Evolutionary conservation across 2,113 vertebrate genomes (phyloP).

Genomic region (Tapirus terrestris): DNA sequence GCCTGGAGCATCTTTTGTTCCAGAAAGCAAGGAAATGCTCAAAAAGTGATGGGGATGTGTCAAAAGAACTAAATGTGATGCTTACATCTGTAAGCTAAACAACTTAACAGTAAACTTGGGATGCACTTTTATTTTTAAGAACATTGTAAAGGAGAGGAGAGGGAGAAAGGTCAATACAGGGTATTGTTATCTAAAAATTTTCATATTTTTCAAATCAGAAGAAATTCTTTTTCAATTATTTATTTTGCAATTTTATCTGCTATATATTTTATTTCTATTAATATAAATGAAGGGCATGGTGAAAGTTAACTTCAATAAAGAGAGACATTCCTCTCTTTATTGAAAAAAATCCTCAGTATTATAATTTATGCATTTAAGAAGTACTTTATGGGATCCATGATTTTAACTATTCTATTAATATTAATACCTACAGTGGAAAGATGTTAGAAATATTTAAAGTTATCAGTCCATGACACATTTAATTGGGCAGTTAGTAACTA

Average conservation of each 20-base stretch:
- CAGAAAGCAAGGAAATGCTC: neutral
- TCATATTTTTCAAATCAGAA: neutral
- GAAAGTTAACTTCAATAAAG: neutral
- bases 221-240: neutral
- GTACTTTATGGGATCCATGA: neutral
- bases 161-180: neutral
- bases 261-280: neutral
- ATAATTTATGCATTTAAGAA: neutral
- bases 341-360: neutral
- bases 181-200: neutral
- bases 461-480: neutral
- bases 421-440: neutral
- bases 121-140: neutral
- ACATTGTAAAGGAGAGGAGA: neutral
- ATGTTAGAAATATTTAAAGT: neutral
- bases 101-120: neutral
- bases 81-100: neutral
- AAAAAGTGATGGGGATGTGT: neutral
- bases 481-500: neutral
- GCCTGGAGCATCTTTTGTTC: neutral
- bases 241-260: neutral
- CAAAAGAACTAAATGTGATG: neutral
- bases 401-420: neutral
- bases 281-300: neutral
- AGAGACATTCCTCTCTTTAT: neutral